Evolutionary conservation across 92 coral and sea anemone species (phyloP), one percentile per base, ranked within the genome.

Genomic region (Epizoanthus stellaris): DNA sequence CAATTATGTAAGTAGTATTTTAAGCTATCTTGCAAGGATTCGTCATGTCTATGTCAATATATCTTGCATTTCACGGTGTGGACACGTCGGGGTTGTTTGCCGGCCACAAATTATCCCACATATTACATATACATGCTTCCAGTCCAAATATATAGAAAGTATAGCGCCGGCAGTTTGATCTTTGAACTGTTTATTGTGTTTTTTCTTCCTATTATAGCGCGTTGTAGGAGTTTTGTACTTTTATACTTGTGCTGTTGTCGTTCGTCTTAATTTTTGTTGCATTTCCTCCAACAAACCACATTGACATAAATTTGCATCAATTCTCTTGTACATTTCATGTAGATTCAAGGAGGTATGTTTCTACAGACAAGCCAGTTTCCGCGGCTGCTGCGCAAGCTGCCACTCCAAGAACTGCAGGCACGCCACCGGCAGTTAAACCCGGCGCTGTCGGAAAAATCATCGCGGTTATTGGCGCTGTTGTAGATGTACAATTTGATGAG

Each of bases 381-480:
- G 98, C 98, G 13, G 97, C 94, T 11, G 94, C 97, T 69, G 93
- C 97, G 62, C 90, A 86, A 66, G 93, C 95, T 34, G 89, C 93
- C 2, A 79, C 88, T 2, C 87, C 87, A 13, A 88, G 85, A 70
- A 54, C 95, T 54, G 83, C 91, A 11, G 65, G 92, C 3, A 63
- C 87, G 14, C 90, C 98, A 5, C 21, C 93, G 52, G 95, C 93
- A 47, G 75, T 94, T 5, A 87, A 89, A 69, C 87, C 95, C 39
- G 98, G 90, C 61, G 94, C 98, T 62, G 92, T 91, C 60, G 98
- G 98, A 43, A 90, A 89, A 85, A 90, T 96, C 85, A 93, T 95
- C 23, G 98, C 98, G 16, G 98, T 96, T 71, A 96, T 96, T 63
- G 98, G 98, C 82, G 98, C 98, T 75, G 98, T 96, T 85, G 98